Percentiles rank a stretch among this genome's conserved stretches.
Conservation (phyloP, 2,888 invertebrate species). For the Polydrusus tereticollis region DNA sequence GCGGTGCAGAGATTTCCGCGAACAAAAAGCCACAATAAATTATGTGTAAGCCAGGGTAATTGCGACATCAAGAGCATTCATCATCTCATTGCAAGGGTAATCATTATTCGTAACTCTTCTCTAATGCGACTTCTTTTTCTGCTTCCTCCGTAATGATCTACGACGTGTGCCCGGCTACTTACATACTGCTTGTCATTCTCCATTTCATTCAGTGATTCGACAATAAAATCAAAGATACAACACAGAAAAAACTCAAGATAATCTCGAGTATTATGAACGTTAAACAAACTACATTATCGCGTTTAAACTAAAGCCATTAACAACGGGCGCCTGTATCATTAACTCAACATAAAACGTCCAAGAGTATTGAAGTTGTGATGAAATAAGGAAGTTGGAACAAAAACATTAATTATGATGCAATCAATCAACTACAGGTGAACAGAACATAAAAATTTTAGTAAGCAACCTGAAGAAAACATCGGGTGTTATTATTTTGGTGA, state of each 20-base stretch:
- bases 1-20: background rate
- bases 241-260: background rate
- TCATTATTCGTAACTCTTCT: constrained; percentile 14
- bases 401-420: background rate
- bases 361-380: background rate
- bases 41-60: background rate
- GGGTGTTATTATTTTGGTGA: too few relatives aligned
- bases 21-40: constrained; percentile 17
- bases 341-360: background rate
- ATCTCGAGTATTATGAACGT: background rate
- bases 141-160: background rate
- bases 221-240: background rate
- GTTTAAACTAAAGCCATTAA: background rate
- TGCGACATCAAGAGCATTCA: constrained; percentile 15
- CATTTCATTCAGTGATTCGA: background rate
- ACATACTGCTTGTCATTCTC: background rate
- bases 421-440: background rate
- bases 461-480: too few relatives aligned
- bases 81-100: constrained; percentile 1
- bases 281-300: background rate
- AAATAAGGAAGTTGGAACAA: background rate
- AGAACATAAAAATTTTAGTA: too few relatives aligned
- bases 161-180: constrained; percentile 1
- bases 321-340: background rate
- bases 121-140: background rate